Evolutionary conservation across 2,797 vertebrate species (phyloP).

Genomic region (Urophycis tenuis): DNA sequence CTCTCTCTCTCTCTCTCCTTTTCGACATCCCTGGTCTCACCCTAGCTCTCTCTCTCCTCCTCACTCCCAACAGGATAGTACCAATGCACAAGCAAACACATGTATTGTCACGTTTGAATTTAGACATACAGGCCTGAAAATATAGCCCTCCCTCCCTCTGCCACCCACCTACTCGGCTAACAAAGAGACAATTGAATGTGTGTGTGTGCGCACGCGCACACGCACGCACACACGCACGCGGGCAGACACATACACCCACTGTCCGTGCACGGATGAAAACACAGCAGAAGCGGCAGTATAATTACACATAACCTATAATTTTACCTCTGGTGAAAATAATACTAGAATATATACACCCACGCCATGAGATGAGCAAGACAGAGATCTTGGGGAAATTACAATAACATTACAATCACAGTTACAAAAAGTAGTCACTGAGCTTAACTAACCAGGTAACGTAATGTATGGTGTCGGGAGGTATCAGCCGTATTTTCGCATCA

Average conservation of each 20-base stretch:
- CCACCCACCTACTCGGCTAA: slow-evolving; percentile 22
- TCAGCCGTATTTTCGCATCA: neutral
- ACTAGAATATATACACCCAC: neutral
- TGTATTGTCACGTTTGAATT: slow-evolving; percentile 45
- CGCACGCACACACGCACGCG: slow-evolving; percentile 7
- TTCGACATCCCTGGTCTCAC: too few species aligned
- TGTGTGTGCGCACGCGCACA: neutral
- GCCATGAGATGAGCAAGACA: neutral
- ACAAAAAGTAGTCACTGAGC: neutral
- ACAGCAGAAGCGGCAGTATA: slow-evolving; percentile 1
- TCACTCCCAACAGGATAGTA: slow-evolving; percentile 18
- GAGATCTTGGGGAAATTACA: neutral
- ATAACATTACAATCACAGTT: neutral
- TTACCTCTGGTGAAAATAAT: slow-evolving; percentile 4
- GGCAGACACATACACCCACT: slow-evolving; percentile 1
- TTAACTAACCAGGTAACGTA: neutral
- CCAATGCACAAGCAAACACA: slow-evolving; percentile 42
- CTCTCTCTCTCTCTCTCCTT: slow-evolving; percentile 9
- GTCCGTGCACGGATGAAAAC: slow-evolving; percentile 15
- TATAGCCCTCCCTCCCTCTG: slow-evolving; percentile 26
- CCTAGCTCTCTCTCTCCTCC: neutral
- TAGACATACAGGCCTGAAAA: slow-evolving; percentile 32
- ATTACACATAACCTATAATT: slow-evolving; percentile 3
- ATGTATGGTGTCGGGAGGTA: neutral
- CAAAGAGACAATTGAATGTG: neutral